Evolutionary conservation across 2,888 invertebrate genomes (phyloP).

Genomic region (Byasa hedistus): DNA sequence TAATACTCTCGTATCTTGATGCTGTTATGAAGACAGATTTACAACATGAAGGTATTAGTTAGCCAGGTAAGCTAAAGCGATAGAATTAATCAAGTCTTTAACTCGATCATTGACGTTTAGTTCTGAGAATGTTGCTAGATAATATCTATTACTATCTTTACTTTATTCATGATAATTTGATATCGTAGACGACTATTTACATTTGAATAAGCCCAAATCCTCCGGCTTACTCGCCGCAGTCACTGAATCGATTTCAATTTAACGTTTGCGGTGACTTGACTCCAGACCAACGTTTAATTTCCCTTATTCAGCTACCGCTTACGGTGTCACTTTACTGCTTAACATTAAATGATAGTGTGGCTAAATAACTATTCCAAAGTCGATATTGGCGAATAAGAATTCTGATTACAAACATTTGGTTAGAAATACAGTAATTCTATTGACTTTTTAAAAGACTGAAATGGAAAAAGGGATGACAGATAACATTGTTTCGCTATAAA

Average conservation of each 20-base stretch:
- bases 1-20: no score
- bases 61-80: no score
- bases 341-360: not conserved
- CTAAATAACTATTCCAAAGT: not conserved
- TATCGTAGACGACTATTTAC: constrained; percentile 24
- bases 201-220: constrained; percentile 27
- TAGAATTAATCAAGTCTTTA: no score
- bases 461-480: no score
- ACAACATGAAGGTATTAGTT: no score
- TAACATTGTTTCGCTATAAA: no score
- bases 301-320: constrained; percentile 23
- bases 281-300: constrained; percentile 28
- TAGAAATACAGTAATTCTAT: no score
- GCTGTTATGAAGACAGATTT: no score
- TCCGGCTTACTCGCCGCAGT: constrained; percentile 22
- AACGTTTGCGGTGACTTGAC: constrained; percentile 29
- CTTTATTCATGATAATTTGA: constrained; percentile 11
- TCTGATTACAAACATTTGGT: no score
- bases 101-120: no score
- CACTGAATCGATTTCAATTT: constrained; percentile 29
- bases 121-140: not conserved
- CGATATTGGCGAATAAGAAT: no score
- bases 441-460: no score
- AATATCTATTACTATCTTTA: constrained; percentile 4
- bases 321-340: constrained; percentile 16